Conservation (phyloP, 2,113 vertebrate species). For the Phrynocephalus versicolor region DNA sequence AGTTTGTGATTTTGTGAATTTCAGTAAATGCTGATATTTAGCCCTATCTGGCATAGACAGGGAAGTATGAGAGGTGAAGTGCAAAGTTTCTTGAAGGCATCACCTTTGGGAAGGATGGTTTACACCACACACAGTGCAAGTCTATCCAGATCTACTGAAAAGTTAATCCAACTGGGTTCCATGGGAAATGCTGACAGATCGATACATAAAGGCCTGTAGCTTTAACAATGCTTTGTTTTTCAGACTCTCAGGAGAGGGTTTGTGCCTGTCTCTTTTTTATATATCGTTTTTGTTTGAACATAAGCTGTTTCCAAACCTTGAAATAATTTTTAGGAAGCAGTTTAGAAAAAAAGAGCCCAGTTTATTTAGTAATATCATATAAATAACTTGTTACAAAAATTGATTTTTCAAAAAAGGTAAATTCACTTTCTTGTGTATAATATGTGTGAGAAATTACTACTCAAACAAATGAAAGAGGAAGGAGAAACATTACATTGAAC, state of each 20-base stretch:
- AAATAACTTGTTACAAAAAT: conserved; percentile 99
- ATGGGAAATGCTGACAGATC: not conserved
- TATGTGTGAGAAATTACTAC: conserved; percentile 73
- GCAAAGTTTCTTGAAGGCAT: not conserved
- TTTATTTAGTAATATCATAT: conserved; percentile 93
- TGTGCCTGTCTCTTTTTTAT: too few relatives aligned
- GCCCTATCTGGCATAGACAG: too few relatives aligned
- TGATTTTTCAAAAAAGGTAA: conserved; percentile 92
- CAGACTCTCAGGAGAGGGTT: not conserved
- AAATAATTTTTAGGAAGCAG: conserved; percentile 65
- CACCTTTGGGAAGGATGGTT: not conserved
- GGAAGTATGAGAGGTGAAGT: not conserved
- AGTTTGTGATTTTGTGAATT: too few relatives aligned
- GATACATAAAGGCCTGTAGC: not conserved
- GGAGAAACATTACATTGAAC: conserved; percentile 76
- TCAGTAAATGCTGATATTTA: too few relatives aligned
- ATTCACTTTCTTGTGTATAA: conserved; percentile 70
- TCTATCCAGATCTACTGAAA: not conserved
- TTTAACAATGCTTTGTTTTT: not conserved
- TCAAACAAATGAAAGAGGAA: conserved; percentile 65
- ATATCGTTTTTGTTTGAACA: not conserved
- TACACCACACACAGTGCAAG: not conserved
- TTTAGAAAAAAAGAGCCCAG: conserved; percentile 76
- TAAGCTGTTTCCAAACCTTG: conserved; percentile 33
- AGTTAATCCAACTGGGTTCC: not conserved